A percentile compares a stretch with the other conserved stretches of the same genome.
Conservation (phyloP, 1,140 invertebrate species). For the Zaprionus vittiger region DNA sequence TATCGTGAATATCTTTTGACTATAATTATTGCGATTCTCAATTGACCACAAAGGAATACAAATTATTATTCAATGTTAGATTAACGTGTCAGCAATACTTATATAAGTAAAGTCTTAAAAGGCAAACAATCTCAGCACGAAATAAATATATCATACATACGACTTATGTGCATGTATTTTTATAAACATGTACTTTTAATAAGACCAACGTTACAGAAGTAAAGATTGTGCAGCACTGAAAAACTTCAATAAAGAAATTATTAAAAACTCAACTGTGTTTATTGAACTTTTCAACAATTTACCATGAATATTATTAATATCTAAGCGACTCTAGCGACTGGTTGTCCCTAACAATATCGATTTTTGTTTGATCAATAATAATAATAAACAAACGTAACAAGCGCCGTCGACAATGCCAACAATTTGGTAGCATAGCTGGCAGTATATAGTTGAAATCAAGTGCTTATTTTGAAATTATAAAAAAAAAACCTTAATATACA, state of each 20-base stretch:
- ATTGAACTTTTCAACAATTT: too few species aligned
- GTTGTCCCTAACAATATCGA: conserved; percentile 41
- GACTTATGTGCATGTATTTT: conserved; percentile 41
- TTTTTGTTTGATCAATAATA: conserved; percentile 59
- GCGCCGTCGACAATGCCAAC: conserved; percentile 23
- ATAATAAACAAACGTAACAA: conserved; percentile 46
- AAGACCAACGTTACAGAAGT: conserved; percentile 41
- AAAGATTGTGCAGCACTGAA: conserved; percentile 63
- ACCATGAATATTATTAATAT: not conserved
- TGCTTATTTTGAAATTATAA: conserved; percentile 1
- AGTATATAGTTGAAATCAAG: conserved; percentile 23
- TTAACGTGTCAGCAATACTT: conserved; percentile 12
- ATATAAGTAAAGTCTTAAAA: conserved; percentile 28
- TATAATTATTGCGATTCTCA: conserved; percentile 33
- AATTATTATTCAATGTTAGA: conserved; percentile 40
- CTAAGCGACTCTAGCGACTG: not conserved
- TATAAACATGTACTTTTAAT: conserved; percentile 42
- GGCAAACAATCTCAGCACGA: conserved; percentile 35
- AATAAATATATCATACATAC: conserved; percentile 21
- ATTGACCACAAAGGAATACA: conserved; percentile 19
- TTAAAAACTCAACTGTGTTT: conserved; percentile 34
- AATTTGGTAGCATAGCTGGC: conserved; percentile 17
- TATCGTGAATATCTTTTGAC: conserved; percentile 40
- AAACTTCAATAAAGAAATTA: conserved; percentile 58
- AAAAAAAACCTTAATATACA: conserved; percentile 7